Percentiles rank a stretch among this genome's conserved stretches.
Conservation (phyloP, 2,888 invertebrate species). For the Phaedon cochleariae region DNA sequence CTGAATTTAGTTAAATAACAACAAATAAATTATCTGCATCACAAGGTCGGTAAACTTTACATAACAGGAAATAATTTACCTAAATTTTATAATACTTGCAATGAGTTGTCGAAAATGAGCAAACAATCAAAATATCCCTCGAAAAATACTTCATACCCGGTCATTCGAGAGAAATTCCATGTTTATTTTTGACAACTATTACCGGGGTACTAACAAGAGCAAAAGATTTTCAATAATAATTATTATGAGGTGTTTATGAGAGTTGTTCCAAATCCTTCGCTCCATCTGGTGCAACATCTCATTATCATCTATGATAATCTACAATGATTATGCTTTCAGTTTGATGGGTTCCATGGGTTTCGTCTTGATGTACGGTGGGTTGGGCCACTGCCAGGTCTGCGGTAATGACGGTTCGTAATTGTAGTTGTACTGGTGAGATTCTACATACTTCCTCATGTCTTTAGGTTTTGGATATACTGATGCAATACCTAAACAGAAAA, state of each 20-base stretch:
- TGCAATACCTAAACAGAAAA: conserved; percentile 71
- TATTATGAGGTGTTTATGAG: not conserved
- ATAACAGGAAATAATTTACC: not conserved
- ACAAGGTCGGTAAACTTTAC: not conserved
- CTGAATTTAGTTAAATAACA: conserved; percentile 11
- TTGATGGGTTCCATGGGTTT: conserved; percentile 55
- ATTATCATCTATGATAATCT: conserved; percentile 1
- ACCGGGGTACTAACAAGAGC: not conserved
- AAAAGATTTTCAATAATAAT: not conserved
- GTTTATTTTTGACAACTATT: not conserved
- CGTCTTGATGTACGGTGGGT: conserved; percentile 54
- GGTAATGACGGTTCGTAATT: conserved; percentile 84
- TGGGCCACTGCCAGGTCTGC: conserved; percentile 70
- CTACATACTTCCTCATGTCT: conserved; percentile 75
- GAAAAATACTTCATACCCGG: not conserved
- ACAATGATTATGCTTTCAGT: conserved; percentile 46
- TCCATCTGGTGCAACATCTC: not conserved
- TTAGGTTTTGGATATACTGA: conserved; percentile 87
- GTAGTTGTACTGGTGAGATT: conserved; percentile 79
- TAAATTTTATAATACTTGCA: not conserved
- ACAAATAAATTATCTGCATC: conserved; percentile 15
- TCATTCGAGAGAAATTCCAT: not conserved
- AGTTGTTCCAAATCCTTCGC: not conserved
- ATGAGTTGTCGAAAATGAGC: not conserved
- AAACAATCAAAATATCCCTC: not conserved